A percentile compares a stretch with the other conserved stretches of the same genome.
phyloP scores from a whole-genome alignment of 1,140 invertebrate species.

The Trypoxylus dichotomus region DNA sequence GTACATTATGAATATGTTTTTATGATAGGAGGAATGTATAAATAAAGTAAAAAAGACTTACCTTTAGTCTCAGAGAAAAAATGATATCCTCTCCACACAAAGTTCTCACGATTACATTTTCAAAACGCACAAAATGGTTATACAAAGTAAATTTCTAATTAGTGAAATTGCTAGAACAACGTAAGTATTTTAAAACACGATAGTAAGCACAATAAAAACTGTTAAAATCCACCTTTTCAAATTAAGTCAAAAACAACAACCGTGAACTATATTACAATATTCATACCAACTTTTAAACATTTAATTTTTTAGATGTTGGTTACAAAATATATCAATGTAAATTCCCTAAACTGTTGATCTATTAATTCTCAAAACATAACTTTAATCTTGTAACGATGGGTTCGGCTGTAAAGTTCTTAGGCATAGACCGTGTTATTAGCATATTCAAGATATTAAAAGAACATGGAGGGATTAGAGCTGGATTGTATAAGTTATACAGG shows the following conservation, averaged over 20 bases:
- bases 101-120: neutral
- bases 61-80: too few relatives aligned
- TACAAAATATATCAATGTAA: neutral
- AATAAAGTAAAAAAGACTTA: neutral
- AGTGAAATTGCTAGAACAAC: too few relatives aligned
- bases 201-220: neutral
- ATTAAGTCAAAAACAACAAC: constrained; percentile 3
- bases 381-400: neutral
- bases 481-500: constrained; percentile 75
- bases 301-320: neutral
- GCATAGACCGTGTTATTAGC: constrained; percentile 71
- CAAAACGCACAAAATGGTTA: neutral
- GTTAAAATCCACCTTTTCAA: neutral
- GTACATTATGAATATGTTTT: neutral
- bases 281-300: neutral
- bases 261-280: neutral
- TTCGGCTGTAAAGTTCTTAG: constrained; percentile 58
- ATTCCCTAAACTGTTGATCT: too few relatives aligned
- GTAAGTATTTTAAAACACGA: neutral
- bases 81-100: too few relatives aligned
- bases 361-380: too few relatives aligned
- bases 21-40: neutral
- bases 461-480: constrained; percentile 75
- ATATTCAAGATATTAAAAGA: constrained; percentile 70
- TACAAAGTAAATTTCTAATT: too few relatives aligned